Evolutionary conservation across 2,797 vertebrate species (phyloP).

Genomic region (Falco naumanni): DNA sequence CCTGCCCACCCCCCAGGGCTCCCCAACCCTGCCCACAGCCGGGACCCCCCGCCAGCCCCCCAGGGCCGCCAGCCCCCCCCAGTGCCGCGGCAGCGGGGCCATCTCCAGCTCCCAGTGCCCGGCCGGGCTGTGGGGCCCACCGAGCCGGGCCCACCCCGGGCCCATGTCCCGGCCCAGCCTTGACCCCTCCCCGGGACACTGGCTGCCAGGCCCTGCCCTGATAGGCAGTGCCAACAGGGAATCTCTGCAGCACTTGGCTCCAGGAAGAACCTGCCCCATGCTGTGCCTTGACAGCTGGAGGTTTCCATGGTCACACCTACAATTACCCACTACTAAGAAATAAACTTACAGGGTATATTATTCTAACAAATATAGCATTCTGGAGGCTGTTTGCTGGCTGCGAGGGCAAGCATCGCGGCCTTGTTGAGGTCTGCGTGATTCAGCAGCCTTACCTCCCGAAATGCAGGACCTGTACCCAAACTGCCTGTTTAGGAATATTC

Average conservation of each 20-base stretch:
- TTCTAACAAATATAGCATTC: not conserved
- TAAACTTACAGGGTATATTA: not conserved
- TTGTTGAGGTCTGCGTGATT: fast-evolving
- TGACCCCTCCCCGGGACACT: too few species aligned
- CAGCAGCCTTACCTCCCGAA: not conserved
- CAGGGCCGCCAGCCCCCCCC: too few species aligned
- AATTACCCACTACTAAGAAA: not conserved
- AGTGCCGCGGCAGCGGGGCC: fast-evolving
- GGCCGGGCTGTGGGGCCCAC: fast-evolving
- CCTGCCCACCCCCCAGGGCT: fast-evolving
- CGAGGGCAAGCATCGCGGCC: not conserved
- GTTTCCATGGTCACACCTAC: not conserved
- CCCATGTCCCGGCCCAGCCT: fast-evolving
- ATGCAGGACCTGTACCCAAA: fast-evolving
- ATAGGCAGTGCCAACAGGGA: too few species aligned
- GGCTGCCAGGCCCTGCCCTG: not conserved
- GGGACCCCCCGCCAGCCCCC: not conserved
- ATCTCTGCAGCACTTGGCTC: not conserved
- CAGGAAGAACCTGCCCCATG: not conserved
- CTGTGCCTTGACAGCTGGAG: not conserved
- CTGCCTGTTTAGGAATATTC: not conserved
- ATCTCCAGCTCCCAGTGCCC: not conserved
- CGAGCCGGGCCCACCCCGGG: fast-evolving
- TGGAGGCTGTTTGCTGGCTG: not conserved
- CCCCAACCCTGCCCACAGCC: too few species aligned